Conservation (phyloP, 2,888 invertebrate genomes). For the Koerneria pararmatus region DNA sequence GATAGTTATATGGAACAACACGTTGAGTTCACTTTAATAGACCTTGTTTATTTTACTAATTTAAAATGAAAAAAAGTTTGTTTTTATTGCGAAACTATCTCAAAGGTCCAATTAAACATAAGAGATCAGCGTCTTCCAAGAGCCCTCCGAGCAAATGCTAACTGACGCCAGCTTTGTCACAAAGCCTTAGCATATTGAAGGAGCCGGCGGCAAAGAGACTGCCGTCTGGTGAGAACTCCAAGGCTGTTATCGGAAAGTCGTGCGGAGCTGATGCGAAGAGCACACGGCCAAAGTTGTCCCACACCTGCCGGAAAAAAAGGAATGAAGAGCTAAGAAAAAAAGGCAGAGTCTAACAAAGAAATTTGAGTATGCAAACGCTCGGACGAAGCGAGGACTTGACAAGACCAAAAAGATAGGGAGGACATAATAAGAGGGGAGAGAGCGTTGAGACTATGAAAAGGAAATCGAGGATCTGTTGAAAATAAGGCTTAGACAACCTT, state of each 20-base stretch:
- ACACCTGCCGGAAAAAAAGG: no score
- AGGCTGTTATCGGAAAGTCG: constrained; percentile 83
- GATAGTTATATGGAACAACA: neutral
- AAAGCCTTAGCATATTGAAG: constrained; percentile 84
- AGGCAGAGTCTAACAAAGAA: no score
- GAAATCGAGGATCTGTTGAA: no score
- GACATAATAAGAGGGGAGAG: no score
- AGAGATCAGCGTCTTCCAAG: neutral
- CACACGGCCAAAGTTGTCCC: constrained; percentile 85
- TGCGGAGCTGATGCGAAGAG: constrained; percentile 80
- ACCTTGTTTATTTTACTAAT: neutral
- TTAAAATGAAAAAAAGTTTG: constrained; percentile 9
- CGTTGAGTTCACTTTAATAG: constrained; percentile 8
- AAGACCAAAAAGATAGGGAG: no score
- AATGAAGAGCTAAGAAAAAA: no score
- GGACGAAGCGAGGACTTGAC: no score
- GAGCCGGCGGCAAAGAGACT: constrained; percentile 86
- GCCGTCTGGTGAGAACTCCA: constrained; percentile 87
- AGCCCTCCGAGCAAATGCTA: neutral
- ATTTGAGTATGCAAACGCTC: no score
- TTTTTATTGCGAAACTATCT: constrained; percentile 7
- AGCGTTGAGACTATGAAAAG: no score
- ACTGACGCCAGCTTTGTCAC: constrained; percentile 84
- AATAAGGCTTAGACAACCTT: no score
- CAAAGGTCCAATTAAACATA: neutral